Evolutionary conservation across 2,888 invertebrate genomes (phyloP).

Genomic region (Xestia ashworthii): DNA sequence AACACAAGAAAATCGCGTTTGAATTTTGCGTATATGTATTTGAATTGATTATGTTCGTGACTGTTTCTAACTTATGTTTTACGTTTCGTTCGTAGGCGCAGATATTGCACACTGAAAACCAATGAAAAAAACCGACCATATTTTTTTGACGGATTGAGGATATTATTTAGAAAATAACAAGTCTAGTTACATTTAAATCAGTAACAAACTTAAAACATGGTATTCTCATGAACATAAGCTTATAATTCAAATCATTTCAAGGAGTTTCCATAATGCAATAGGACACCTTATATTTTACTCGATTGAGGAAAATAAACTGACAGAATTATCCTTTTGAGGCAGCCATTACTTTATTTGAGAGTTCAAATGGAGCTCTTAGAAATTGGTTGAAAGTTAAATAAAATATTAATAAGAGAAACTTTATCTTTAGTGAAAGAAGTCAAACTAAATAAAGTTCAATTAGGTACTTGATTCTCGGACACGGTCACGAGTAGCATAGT

Average conservation of each 20-base stretch:
- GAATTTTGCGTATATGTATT: too few species aligned
- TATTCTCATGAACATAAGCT: neutral
- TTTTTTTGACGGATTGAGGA: too few species aligned
- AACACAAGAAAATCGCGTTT: too few species aligned
- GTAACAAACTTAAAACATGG: neutral
- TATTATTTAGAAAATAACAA: neutral
- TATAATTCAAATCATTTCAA: constrained; percentile 8
- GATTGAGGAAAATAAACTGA: constrained; percentile 19
- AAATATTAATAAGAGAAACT: constrained; percentile 19
- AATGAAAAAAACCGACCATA: too few species aligned
- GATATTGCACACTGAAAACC: too few species aligned
- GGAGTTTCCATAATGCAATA: constrained; percentile 20
- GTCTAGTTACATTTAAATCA: neutral
- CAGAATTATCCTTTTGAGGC: constrained; percentile 22
- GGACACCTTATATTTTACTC: constrained; percentile 3
- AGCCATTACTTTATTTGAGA: constrained; percentile 28
- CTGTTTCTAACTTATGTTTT: too few species aligned
- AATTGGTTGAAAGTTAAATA: constrained; percentile 22
- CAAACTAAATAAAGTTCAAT: neutral
- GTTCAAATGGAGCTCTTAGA: constrained; percentile 14
- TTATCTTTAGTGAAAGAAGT: neutral
- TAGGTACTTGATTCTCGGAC: neutral
- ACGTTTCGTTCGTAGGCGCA: too few species aligned
- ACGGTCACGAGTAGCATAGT: neutral
- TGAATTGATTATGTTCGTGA: too few species aligned